phyloP scores from a whole-genome alignment of 2,797 vertebrate genomes.

The Periophthalmus magnuspinnatus region DNA sequence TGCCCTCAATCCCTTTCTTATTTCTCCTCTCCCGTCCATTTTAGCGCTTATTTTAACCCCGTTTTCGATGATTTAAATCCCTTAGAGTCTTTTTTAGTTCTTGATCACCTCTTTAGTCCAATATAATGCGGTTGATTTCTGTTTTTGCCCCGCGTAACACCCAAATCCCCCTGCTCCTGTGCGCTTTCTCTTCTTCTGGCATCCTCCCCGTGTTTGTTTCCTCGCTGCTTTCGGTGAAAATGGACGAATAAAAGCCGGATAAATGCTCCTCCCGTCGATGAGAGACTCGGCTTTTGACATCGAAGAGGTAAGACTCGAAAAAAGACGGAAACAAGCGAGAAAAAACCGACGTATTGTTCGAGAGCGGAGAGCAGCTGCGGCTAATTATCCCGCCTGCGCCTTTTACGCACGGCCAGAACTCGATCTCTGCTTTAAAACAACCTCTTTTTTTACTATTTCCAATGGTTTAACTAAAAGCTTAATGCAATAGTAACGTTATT shows the following conservation, averaged over 20 bases:
- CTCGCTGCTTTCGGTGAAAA: conserved; percentile 27
- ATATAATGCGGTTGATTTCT: conserved; percentile 49
- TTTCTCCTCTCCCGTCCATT: conserved; percentile 47
- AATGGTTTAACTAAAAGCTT: not conserved
- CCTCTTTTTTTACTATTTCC: not conserved
- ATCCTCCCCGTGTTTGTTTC: conserved; percentile 27
- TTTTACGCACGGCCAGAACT: not conserved
- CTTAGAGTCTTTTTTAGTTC: not conserved
- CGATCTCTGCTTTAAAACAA: not conserved
- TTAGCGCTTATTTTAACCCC: conserved; percentile 40
- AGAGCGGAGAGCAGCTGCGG: conserved; percentile 55
- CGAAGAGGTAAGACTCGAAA: conserved; percentile 62
- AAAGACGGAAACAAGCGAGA: not conserved
- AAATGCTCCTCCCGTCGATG: conserved; percentile 64
- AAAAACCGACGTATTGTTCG: conserved; percentile 5
- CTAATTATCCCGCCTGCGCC: conserved; percentile 48
- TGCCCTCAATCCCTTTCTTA: conserved; percentile 33
- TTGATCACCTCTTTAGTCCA: not conserved
- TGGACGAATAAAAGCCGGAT: conserved; percentile 55
- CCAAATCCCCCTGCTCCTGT: conserved; percentile 23
- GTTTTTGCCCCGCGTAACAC: conserved; percentile 3
- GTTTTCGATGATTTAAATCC: not conserved
- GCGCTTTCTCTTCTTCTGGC: conserved; percentile 15
- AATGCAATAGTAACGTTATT: not conserved
- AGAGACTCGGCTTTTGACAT: conserved; percentile 29